phyloP scores from a whole-genome alignment of 2,113 vertebrate species.

The Neotoma lepida region DNA sequence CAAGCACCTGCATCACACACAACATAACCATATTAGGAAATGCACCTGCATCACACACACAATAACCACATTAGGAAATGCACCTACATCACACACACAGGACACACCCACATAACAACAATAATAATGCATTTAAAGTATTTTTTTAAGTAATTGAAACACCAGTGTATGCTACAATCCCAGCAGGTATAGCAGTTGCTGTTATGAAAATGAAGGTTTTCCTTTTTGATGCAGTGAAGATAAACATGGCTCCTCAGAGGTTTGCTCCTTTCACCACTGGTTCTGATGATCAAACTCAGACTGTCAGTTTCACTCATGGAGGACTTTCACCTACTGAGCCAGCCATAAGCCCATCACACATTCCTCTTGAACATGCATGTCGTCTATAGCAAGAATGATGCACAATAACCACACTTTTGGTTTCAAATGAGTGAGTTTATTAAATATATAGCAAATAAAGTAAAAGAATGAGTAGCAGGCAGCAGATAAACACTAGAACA shows the following conservation, averaged over 20 bases:
- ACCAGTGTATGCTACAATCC: background rate
- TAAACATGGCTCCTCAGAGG: background rate
- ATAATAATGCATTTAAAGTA: background rate
- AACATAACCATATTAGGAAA: too few relatives aligned
- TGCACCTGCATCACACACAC: background rate
- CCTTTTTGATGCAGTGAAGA: background rate
- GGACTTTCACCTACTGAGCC: background rate
- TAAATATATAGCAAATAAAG: background rate
- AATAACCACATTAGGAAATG: background rate
- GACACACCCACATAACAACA: background rate
- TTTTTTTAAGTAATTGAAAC: background rate
- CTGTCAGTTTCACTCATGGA: background rate
- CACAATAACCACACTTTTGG: background rate
- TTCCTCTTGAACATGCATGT: background rate
- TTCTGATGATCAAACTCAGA: background rate
- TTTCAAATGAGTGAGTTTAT: background rate
- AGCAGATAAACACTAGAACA: background rate
- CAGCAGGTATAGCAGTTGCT: background rate
- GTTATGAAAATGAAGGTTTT: background rate
- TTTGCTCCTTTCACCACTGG: background rate
- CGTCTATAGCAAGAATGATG: background rate
- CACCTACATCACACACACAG: background rate
- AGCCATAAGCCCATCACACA: background rate
- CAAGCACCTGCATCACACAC: background rate
- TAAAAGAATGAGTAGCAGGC: background rate